Evolutionary conservation across 2,888 invertebrate species (phyloP), one percentile per base, ranked within the genome.

Genomic region (Mimas tiliae): DNA sequence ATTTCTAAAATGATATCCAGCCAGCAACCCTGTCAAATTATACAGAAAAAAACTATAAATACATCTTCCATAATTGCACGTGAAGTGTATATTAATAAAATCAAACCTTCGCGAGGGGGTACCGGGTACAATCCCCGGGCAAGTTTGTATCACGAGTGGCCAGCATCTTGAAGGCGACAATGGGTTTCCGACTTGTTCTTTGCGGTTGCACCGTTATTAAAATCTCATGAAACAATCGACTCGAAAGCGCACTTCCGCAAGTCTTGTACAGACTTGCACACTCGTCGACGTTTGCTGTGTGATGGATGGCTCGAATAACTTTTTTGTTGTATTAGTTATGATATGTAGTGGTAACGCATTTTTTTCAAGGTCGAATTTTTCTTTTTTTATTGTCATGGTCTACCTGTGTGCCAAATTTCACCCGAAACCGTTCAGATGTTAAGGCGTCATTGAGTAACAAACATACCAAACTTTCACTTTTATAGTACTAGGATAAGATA

Each of bases 221-320:
- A 93, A 92, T 93, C 93, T 93, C 90, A 85, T 92, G 92, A 83
- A 93, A 91, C 93, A 93, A 93, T 93, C 91, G 92, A 93, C 81
- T 92, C 87, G 87, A 92, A 89, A 91, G 92, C 91, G 88, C 89
- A 91, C 93, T 93, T 92, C 91, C 91, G 87, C 72, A 77, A 73
- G 77, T 79, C 79, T 70, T 81, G 90, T 90, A 87, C 91, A 88
- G 85, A 89, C 79, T 84, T 82, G 73, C 47, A 45, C 19, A 62
- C 51, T 48, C 19, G 52, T 16, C 42, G 47, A 12, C 21, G 16
- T 62, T 51, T 51, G 33, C 12, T 42, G 16, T 38, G 21, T 14
- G n/a, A 65, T 47, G 34, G 47, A 58, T 58, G 11, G 58, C 19
- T 12, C 12, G n/a, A 12, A 16, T 34, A 38, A 16, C 16, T 38